Conservation (phyloP, 2,888 invertebrate species). For the Gymnoscelis rufifasciata region DNA sequence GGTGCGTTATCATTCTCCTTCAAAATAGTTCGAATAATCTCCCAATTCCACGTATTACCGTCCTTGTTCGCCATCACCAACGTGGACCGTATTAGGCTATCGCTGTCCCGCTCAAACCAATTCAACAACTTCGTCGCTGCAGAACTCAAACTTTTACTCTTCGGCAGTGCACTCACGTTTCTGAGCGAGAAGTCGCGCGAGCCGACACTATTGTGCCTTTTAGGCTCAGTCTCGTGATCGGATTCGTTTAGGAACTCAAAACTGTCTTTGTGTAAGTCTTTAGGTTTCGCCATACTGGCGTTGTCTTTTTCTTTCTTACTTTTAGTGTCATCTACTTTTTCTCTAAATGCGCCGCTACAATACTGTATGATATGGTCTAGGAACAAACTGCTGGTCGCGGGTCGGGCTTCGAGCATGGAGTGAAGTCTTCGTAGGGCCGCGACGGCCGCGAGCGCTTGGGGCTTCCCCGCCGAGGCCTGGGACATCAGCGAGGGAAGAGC, state of each 20-base stretch:
- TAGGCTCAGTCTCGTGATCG: constrained; percentile 62
- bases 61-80: constrained; percentile 89
- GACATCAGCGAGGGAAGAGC: constrained; percentile 90
- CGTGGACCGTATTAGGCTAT: constrained; percentile 87
- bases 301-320: constrained; percentile 65
- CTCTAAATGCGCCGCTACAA: constrained; percentile 63
- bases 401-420: constrained; percentile 88
- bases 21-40: constrained; percentile 89
- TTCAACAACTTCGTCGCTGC: constrained; percentile 72
- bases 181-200: constrained; percentile 65
- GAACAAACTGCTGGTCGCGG: constrained; percentile 89
- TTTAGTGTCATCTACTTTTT: constrained; percentile 52
- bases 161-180: constrained; percentile 68
- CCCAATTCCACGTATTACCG: constrained; percentile 94
- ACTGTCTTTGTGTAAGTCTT: constrained; percentile 53
- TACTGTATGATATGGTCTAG: constrained; percentile 87
- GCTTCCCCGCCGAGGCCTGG: constrained; percentile 87
- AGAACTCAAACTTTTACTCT: constrained; percentile 71
- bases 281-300: constrained; percentile 56
- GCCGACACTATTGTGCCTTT: constrained; percentile 62
- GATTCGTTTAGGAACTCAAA: constrained; percentile 65
- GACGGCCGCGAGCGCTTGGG: constrained; percentile 90
- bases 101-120: constrained; percentile 80
- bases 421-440: constrained; percentile 88
- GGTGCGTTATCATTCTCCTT: constrained; percentile 71